These are phyloP conservation scores for Xenopus tropicalis DNA, from an alignment of 2,113 vertebrate genomes.

Conservation along the genomic window DNA sequence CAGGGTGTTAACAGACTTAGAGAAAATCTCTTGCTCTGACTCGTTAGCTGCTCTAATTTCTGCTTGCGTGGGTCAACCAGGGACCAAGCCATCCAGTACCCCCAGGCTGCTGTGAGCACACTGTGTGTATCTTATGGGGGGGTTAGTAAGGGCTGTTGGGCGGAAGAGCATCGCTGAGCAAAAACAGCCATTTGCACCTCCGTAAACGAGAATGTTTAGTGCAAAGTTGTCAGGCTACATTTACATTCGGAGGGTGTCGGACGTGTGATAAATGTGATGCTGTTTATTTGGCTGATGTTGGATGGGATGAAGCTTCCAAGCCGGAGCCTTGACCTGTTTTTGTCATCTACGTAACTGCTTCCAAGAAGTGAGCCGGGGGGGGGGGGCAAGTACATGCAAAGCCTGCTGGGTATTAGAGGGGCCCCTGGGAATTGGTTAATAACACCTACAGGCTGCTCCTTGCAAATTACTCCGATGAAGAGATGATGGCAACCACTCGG, in stretches of 20 bases:
- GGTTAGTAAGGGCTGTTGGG: neutral
- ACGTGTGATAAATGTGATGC: slow-evolving; percentile 52
- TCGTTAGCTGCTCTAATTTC: slow-evolving; percentile 21
- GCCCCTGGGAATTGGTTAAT: too few species aligned
- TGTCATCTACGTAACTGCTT: slow-evolving; percentile 46
- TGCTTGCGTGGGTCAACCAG: slow-evolving; percentile 15
- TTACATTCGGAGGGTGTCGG: slow-evolving; percentile 48
- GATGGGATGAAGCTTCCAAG: slow-evolving; percentile 47
- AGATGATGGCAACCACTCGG: too few species aligned
- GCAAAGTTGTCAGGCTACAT: slow-evolving; percentile 54
- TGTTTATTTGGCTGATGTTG: slow-evolving; percentile 30
- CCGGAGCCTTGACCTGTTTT: slow-evolving; percentile 47
- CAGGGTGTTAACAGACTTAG: slow-evolving; percentile 37
- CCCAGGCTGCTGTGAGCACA: neutral
- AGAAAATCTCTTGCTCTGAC: slow-evolving; percentile 10
- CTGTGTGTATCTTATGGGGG: slow-evolving; percentile 4
- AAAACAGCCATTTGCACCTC: slow-evolving; percentile 51
- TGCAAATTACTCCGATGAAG: too few species aligned
- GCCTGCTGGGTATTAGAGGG: too few species aligned
- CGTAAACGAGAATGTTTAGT: slow-evolving; percentile 54
- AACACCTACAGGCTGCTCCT: too few species aligned
- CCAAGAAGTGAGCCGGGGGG: slow-evolving; percentile 13
- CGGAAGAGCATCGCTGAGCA: slow-evolving; percentile 7
- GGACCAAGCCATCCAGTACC: neutral
- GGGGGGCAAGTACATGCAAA: too few species aligned